phyloP scores from a whole-genome alignment of 1,140 invertebrate genomes.

The Sipha flava region DNA sequence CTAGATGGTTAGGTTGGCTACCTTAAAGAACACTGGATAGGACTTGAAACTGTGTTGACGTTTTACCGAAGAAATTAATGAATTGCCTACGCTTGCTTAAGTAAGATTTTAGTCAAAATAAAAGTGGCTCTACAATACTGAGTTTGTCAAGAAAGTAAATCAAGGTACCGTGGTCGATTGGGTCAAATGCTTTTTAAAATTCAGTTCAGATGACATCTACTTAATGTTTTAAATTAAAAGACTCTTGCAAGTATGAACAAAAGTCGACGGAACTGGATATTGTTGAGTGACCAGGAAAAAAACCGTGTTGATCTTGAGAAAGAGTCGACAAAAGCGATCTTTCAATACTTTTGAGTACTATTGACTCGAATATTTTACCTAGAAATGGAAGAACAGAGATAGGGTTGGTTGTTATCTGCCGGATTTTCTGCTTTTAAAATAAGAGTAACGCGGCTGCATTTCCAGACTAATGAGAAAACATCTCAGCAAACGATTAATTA shows the following conservation, averaged over 20 bases:
- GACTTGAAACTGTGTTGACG: neutral
- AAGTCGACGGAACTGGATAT: neutral
- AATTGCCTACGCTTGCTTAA: neutral
- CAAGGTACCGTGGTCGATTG: neutral
- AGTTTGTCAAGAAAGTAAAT: neutral
- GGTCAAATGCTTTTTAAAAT: neutral
- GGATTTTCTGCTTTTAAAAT: neutral
- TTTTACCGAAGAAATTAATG: neutral
- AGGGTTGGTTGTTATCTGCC: neutral
- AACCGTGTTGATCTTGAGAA: neutral
- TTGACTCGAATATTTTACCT: neutral
- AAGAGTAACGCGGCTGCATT: neutral
- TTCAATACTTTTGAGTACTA: neutral
- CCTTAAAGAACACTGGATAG: neutral
- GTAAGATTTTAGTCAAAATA: neutral
- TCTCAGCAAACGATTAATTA: neutral
- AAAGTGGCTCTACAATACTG: neutral
- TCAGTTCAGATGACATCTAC: neutral
- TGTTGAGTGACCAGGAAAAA: neutral
- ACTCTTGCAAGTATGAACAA: neutral
- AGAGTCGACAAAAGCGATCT: neutral
- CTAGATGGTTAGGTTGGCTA: neutral
- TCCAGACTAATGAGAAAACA: neutral
- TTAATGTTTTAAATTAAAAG: neutral
- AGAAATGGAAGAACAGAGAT: neutral